Conservation (phyloP, 2,888 invertebrate genomes). For the Dysmachus trigonus region DNA sequence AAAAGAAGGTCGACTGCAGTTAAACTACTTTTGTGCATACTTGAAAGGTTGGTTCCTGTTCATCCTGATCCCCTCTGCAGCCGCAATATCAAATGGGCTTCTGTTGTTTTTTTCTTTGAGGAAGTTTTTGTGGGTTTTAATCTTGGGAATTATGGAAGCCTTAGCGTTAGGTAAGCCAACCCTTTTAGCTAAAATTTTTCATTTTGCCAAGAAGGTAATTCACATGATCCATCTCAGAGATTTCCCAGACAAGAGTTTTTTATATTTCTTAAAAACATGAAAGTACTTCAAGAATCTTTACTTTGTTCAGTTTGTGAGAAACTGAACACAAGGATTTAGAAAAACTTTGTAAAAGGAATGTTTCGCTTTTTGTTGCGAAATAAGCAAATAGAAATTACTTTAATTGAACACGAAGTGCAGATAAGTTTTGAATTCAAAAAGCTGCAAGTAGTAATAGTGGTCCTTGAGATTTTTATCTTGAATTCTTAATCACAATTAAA, state of each 20-base stretch:
- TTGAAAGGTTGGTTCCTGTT: slow-evolving; percentile 48
- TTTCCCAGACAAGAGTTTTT: background rate
- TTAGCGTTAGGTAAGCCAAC: slow-evolving; percentile 21
- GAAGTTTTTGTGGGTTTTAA: slow-evolving; percentile 48
- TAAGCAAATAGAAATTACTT: background rate
- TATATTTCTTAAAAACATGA: slow-evolving; percentile 13
- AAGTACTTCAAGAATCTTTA: background rate
- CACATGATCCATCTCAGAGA: slow-evolving; percentile 9
- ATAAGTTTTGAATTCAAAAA: background rate
- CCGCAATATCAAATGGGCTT: background rate
- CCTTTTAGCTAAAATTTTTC: slow-evolving; percentile 11
- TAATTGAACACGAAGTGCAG: background rate
- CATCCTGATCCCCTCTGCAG: slow-evolving; percentile 46
- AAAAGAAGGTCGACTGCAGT: slow-evolving; percentile 17
- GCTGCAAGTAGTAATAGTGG: background rate
- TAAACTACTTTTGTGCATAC: slow-evolving; percentile 40
- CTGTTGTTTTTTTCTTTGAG: background rate
- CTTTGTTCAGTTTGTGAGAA: slow-evolving; percentile 1
- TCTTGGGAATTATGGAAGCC: slow-evolving; percentile 48
- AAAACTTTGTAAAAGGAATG: background rate
- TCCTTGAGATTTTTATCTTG: background rate
- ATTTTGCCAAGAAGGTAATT: slow-evolving; percentile 31
- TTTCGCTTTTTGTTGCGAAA: background rate
- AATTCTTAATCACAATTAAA: background rate
- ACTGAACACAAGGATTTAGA: background rate